These are phyloP conservation scores for Tethea ocularis DNA, from an alignment of 2,888 invertebrate species.

Conservation along the genomic window DNA sequence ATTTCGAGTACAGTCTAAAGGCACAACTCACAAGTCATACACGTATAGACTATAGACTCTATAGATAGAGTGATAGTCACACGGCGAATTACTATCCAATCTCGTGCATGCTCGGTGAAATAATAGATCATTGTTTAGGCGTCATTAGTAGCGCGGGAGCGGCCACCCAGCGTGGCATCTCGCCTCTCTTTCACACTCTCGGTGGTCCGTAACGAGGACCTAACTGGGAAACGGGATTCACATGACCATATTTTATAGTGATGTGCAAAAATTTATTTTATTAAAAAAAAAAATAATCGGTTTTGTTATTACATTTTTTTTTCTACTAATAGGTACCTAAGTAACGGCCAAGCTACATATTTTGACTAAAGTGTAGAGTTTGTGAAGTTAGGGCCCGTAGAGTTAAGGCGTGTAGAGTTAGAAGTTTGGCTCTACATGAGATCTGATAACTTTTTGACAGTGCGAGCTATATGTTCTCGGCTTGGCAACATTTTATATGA, in stretches of 20 bases:
- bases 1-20: not conserved
- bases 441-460: no score
- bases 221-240: slow-evolving; percentile 44
- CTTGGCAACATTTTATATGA: no score
- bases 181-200: slow-evolving; percentile 35
- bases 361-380: no score
- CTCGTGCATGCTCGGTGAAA: slow-evolving; percentile 48
- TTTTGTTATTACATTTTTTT: no score
- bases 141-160: slow-evolving; percentile 35
- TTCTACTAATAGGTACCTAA: no score
- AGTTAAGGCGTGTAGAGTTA: no score
- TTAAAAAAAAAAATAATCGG: not conserved
- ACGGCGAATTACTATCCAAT: slow-evolving; percentile 45
- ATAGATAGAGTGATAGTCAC: slow-evolving; percentile 15
- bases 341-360: no score
- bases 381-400: no score
- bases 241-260: slow-evolving; percentile 30
- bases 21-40: not conserved
- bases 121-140: slow-evolving; percentile 71
- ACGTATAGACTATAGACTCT: not conserved
- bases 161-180: slow-evolving; percentile 64
- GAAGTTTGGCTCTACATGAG: no score
- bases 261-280: not conserved
- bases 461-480: no score
- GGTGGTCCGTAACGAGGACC: slow-evolving; percentile 44